Base-by-base conservation (phyloP, 2,113 vertebrate species). In the Leptodactylus fuscus region DNA sequence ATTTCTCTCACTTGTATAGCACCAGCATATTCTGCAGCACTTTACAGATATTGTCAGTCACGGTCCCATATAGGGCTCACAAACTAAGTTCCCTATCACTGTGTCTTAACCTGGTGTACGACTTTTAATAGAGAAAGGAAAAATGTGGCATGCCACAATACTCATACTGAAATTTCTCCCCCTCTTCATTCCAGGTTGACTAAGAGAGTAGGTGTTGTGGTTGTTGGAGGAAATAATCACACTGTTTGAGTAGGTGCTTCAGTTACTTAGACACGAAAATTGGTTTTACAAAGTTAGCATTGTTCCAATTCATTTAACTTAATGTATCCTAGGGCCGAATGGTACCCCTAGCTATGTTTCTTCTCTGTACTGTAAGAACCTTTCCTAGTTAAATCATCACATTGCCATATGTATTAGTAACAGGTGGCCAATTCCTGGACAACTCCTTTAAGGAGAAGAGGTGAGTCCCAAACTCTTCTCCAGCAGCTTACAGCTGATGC, bases 231-330 rank as follows among this genome's bases (percentile, higher is more conserved):
- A 88, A 79, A 79, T 34, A 38, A 24, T 79, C 38, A 85, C 78
- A 89, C 85, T 73, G 81, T 20, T 60, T 77, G 85, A 88, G 88
- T 88, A 87, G 88, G 11, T 75, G 77, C 86, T 60, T 82, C 32
- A 87, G 88, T 86, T 24, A 88, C 87, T 82, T 0, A 7, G 80
- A 82, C 65, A 81, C 88, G 81, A 87, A 88, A 76, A 85, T 70
- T 87, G 81, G 11, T 46, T 49, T 75, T 76, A 44, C 15, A 51
- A 51, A 76, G 48, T 51, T 34, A 53, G 10, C 46, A 77, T 77
- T 53, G n/a, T 79, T 58, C 32, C 55, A 55, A 53, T 79, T 79
- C 76, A 32, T 58, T 36, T 58, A 22, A 38, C 76, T 27, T 60
- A 38, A 49, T 60, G 10, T 79, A 18, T 58, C 76, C 51, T 58